Base-by-base conservation (phyloP, 2,113 vertebrate genomes). In the Smithornis capensis region DNA sequence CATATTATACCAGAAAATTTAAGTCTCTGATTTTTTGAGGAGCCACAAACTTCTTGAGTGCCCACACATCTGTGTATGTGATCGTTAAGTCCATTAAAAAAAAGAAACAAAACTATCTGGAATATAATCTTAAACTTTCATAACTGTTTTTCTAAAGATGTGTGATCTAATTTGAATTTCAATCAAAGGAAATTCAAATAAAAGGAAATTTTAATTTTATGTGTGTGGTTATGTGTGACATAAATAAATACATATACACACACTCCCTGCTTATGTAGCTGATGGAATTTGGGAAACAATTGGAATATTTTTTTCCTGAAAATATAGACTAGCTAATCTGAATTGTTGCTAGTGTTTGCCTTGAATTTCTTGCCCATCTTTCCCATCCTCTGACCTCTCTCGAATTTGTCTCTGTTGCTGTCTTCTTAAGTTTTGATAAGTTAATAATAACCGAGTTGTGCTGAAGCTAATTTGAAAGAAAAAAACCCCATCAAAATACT, bases 321-420 rank as follows among this genome's bases (percentile, higher is more conserved):
- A 83, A 62, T 33, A 28, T 0, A 35, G 7, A 35, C 23, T 50
- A 38, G 65, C 25, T 85, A 45, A 29, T 74, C 14, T 52, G 52
- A 79, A 76, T 60, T 60, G 12, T 80, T 95, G 13, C 11, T 83
- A 15, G 28, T 68, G 33, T 59, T 95, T 73, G 47, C 25, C 90
- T 71, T 71, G 68, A 16, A n/a, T 83, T 65, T 75, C 45, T 88
- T 90, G 33, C 42, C 14, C 24, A 47, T 14, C 4, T 87, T 94
- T 79, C 21, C 33, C 9, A 21, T 93, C 7, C 16, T 57, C 14
- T 95, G 76, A 60, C 59, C 50, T 80, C 35, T 91, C 55, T 70
- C 35, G 45, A 47, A 27, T 77, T 88, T 65, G 14, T 74, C 55
- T 94, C 50, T 71, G 1, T 64, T 62, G 21, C 70, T 74, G 13